Evolutionary conservation across 1,140 invertebrate genomes (phyloP).

Genomic region (Ips nitidus): DNA sequence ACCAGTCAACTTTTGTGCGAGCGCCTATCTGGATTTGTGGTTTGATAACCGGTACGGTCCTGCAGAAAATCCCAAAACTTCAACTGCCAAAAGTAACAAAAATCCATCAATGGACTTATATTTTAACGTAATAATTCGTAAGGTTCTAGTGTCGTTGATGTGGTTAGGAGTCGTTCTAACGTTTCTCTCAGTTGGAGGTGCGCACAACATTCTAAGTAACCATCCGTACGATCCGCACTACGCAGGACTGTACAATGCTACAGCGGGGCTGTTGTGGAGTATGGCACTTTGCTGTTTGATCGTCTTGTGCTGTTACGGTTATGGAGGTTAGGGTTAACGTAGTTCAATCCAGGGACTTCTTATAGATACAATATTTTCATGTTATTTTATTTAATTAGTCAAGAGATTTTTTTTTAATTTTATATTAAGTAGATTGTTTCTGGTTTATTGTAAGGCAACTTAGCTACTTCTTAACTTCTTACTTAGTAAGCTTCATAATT

Average conservation of each 20-base stretch:
- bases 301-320: conserved; percentile 14
- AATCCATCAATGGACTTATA: not conserved
- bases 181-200: not conserved
- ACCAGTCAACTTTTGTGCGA: conserved; percentile 21
- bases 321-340: conserved; percentile 18
- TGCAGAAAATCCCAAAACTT: conserved; percentile 12
- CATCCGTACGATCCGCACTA: conserved; percentile 13
- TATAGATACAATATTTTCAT: too few species aligned
- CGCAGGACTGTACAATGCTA: conserved; percentile 7
- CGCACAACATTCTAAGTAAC: not conserved
- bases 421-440: too few species aligned
- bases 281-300: conserved; percentile 23
- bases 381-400: too few species aligned
- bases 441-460: too few species aligned
- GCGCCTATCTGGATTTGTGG: conserved; percentile 24
- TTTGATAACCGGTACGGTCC: conserved; percentile 6
- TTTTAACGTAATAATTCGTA: not conserved
- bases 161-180: conserved; percentile 1
- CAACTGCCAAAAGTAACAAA: conserved; percentile 9
- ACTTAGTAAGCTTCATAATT: too few species aligned
- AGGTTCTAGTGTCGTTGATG: not conserved
- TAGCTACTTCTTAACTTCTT: too few species aligned
- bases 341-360: too few species aligned
- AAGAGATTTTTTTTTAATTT: too few species aligned
- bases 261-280: conserved; percentile 8